These are phyloP conservation scores for Temnothorax curvispinosus DNA, from an alignment of 1,140 invertebrate genomes.

Conservation along the genomic window DNA sequence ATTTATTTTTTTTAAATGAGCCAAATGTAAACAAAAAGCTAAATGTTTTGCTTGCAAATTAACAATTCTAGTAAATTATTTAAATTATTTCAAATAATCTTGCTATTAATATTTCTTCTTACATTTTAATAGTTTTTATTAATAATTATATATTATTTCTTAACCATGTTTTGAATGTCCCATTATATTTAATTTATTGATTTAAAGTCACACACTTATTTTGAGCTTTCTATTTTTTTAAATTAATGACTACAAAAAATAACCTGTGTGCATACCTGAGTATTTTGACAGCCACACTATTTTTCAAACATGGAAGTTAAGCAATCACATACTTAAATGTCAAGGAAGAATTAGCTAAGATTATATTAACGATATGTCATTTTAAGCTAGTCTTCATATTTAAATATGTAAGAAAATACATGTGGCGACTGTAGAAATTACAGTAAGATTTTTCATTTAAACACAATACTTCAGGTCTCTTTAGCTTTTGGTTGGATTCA, in stretches of 20 bases:
- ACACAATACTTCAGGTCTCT: conserved; percentile 40
- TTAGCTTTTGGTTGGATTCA: not conserved
- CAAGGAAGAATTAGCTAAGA: conserved; percentile 16
- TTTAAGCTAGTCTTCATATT: conserved; percentile 6
- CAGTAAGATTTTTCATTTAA: not conserved
- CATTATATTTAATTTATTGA: not conserved
- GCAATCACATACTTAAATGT: not conserved
- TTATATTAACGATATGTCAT: not conserved
- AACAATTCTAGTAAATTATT: not conserved
- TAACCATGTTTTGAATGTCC: not conserved
- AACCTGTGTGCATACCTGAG: not conserved
- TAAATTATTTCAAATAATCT: not conserved
- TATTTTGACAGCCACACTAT: not conserved
- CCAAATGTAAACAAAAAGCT: not conserved
- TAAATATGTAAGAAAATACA: conserved; percentile 12
- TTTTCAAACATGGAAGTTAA: not conserved
- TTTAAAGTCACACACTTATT: not conserved
- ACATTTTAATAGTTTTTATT: not conserved
- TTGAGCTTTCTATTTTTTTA: not conserved
- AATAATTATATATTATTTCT: not conserved
- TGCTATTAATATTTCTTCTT: not conserved
- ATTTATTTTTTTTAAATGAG: not conserved
- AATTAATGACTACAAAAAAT: not conserved
- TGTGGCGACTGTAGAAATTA: not conserved
- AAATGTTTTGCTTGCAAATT: not conserved